Conservation (phyloP, 2,113 vertebrate genomes). For the Synodontis membranacea region DNA sequence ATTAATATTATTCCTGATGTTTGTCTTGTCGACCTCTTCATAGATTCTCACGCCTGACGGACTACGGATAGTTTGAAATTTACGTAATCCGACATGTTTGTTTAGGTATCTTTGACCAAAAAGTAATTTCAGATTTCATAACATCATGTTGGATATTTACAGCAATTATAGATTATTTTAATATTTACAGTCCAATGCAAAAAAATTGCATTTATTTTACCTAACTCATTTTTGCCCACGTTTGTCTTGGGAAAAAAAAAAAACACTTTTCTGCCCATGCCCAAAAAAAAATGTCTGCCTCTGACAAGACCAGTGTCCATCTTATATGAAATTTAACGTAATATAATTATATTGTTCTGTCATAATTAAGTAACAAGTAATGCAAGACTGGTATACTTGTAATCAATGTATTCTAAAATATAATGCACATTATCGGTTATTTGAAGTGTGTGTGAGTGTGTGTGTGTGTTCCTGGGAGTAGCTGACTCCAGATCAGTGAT, state of each 20-base stretch:
- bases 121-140: neutral
- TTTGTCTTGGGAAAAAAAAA: too few relatives aligned
- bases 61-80: neutral
- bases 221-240: neutral
- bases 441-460: neutral
- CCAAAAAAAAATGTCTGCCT: too few relatives aligned
- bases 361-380: neutral
- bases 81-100: neutral
- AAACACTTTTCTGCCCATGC: too few relatives aligned
- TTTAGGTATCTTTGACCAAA: neutral
- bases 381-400: neutral
- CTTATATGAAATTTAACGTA: neutral
- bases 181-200: neutral
- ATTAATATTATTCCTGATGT: neutral
- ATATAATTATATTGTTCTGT: neutral
- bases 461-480: neutral
- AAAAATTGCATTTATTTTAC: neutral
- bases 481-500: conserved; percentile 14
- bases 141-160: neutral
- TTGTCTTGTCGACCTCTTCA: neutral
- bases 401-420: neutral
- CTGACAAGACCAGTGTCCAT: neutral
- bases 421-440: neutral
- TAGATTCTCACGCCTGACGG: neutral
- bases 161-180: neutral